Evolutionary conservation across 35 echinoderm and acorn worm genomes (phyloP).

Genomic region (Chiridota heheva): DNA sequence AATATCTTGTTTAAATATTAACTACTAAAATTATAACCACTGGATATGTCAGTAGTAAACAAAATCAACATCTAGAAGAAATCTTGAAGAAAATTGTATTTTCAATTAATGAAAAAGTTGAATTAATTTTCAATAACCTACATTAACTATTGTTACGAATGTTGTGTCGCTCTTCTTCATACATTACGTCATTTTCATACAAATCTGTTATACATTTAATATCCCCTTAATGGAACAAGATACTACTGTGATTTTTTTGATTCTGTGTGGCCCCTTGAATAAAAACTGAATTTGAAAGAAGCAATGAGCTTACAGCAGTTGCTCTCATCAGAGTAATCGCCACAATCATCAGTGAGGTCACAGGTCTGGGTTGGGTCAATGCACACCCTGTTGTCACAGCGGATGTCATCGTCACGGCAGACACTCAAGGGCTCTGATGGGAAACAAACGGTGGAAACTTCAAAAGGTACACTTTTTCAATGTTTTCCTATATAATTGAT

Average conservation of each 20-base stretch:
- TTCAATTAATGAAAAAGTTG: too few relatives aligned
- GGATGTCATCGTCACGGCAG: constrained; percentile 15
- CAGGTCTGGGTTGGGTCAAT: constrained; percentile 26
- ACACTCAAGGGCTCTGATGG: not conserved
- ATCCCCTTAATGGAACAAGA: too few relatives aligned
- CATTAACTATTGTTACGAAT: not conserved
- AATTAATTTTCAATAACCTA: not conserved
- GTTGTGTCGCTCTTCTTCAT: not conserved
- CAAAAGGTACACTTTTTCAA: not conserved
- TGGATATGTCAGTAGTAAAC: too few relatives aligned
- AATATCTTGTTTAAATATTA: too few relatives aligned
- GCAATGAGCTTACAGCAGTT: constrained; percentile 14
- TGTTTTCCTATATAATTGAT: too few relatives aligned
- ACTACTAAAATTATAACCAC: too few relatives aligned
- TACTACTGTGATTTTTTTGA: not conserved
- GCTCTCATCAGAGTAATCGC: constrained; percentile 47
- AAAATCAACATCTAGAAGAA: too few relatives aligned
- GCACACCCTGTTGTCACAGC: constrained; percentile 32
- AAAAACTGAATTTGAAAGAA: not conserved
- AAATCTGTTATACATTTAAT: too few relatives aligned
- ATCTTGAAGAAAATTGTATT: too few relatives aligned
- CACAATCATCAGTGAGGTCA: constrained; percentile 63
- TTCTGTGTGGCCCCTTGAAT: not conserved
- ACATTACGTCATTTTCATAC: not conserved
- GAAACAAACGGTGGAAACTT: too few relatives aligned